These are phyloP conservation scores for Tinamus guttatus DNA, from an alignment of 2,113 vertebrate species.

Conservation along the genomic window DNA sequence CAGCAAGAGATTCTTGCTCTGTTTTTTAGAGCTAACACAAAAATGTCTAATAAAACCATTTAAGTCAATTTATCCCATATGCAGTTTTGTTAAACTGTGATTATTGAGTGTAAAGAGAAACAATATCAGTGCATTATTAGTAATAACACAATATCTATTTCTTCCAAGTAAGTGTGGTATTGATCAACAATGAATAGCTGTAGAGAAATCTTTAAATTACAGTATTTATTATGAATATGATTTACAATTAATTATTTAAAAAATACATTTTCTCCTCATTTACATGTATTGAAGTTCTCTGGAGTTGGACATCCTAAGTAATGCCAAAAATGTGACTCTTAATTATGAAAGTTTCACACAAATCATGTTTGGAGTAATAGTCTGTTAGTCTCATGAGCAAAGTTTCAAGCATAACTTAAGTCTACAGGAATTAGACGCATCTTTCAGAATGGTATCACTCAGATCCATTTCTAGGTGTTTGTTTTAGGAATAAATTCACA, in stretches of 20 bases:
- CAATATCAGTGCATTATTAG: background rate
- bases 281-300: conserved; percentile 12
- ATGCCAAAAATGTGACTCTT: conserved; percentile 18
- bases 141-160: background rate
- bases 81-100: background rate
- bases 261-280: conserved; percentile 22
- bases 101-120: conserved; percentile 28
- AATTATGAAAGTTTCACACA: background rate
- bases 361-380: background rate
- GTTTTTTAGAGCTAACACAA: background rate
- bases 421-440: background rate
- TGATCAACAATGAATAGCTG: conserved; percentile 41
- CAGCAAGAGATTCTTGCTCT: background rate
- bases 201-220: conserved; percentile 47
- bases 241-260: conserved; percentile 48
- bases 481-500: background rate
- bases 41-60: background rate
- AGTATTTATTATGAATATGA: conserved; percentile 50
- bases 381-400: background rate
- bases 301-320: background rate
- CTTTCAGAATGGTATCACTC: background rate
- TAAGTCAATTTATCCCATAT: background rate
- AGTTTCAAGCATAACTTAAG: background rate
- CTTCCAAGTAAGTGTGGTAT: background rate
- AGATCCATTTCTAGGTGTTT: background rate